Evolutionary conservation across 1,140 invertebrate species (phyloP).

Genomic region (Drosophila nigrodunni): DNA sequence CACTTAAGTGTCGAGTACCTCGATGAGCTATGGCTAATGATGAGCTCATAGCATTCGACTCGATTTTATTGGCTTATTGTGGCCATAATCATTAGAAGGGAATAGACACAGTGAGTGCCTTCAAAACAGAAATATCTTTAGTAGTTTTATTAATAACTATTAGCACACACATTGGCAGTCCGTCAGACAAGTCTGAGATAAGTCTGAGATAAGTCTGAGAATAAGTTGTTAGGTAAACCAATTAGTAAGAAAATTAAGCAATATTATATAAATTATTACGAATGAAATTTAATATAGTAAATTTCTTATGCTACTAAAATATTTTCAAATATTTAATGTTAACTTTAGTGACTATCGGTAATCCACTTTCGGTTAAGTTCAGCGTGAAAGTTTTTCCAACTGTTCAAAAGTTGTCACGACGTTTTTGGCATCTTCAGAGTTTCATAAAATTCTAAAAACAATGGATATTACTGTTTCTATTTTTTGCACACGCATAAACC

Average conservation of each 20-base stretch:
- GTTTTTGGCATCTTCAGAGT: constrained; percentile 18
- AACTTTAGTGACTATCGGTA: too few relatives aligned
- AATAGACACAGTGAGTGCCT: background rate
- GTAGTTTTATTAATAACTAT: background rate
- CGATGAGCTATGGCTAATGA: constrained; percentile 22
- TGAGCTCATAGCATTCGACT: constrained; percentile 28
- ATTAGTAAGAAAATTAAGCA: too few relatives aligned
- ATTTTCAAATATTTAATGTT: too few relatives aligned
- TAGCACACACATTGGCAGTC: background rate
- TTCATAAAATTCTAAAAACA: constrained; percentile 42
- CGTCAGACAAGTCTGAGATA: too few relatives aligned
- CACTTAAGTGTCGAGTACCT: constrained; percentile 15
- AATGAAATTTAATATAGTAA: too few relatives aligned
- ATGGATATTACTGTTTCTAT: constrained; percentile 16
- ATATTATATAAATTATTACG: too few relatives aligned
- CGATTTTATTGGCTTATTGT: constrained; percentile 21
- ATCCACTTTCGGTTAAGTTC: background rate
- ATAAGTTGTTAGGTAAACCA: too few relatives aligned
- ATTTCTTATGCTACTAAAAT: too few relatives aligned
- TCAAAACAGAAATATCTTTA: background rate
- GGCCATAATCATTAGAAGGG: background rate
- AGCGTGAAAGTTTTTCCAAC: constrained; percentile 29
- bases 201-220: too few relatives aligned
- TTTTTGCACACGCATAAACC: constrained; percentile 59
- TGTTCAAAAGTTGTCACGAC: background rate